Base-by-base conservation (phyloP, 1,140 invertebrate species). In the Tetragonula clypearis region DNA sequence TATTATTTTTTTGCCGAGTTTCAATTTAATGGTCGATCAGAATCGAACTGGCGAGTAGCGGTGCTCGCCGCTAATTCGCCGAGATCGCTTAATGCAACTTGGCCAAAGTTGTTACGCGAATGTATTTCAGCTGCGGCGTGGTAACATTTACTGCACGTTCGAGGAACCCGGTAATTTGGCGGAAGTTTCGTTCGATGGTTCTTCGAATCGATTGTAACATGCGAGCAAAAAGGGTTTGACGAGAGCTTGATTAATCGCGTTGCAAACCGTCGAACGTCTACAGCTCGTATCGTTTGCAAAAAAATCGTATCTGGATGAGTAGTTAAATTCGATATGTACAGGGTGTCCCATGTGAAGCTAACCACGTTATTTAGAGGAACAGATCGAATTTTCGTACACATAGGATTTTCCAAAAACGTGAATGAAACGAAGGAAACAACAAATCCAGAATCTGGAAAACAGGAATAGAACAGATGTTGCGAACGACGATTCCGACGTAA, bases 11-110 rank as follows among this genome's bases (percentile, higher is more conserved):
- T 71, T 79, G 30, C 9, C 23, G 14, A 35, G 73, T 58, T 69
- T 76, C 74, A 69, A 83, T 83, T 83, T 83, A 78, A 58, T 23
- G n/a, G 2, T 15, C 55, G n/a, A 78, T 83, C 74, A 69, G 35
- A 69, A 49, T 19, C 81, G 53, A 78, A 30, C 23, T 12, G 14
- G 55, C 9, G 30, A 56, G 30, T 19, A 26, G 19, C 30, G 23
- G 53, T 6, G n/a, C 76, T 15, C 80, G n/a, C n/a, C 30, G 53
- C 9, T 74, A 76, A 82, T 82, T 56, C 69, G 17, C 14, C 19
- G 17, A 35, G 41, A 66, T 78, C 41, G n/a, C n/a, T 65, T 49
- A 62, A 78, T 65, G 41, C 35, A 26, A 26, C 76, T n/a, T 41
- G 14, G 30, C 6, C 23, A 0, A 49, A 73, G 14, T 19, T 55